Evolutionary conservation across 2,888 invertebrate species (phyloP).

Genomic region (Pterobdella sp.): DNA sequence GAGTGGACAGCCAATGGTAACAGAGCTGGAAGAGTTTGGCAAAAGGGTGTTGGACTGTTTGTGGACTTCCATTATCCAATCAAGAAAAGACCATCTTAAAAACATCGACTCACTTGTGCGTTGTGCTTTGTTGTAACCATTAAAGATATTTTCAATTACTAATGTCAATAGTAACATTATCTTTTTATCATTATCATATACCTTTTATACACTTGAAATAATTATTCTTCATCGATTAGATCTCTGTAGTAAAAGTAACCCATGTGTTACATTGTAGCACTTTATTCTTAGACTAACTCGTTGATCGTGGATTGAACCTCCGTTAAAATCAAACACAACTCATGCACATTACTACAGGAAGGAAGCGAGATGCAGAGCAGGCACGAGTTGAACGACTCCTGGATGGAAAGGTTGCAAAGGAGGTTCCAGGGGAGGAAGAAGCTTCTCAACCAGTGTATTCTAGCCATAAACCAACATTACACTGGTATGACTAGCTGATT

Average conservation of each 20-base stretch:
- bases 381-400: conserved; percentile 38
- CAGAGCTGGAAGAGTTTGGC: conserved; percentile 49
- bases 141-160: neutral
- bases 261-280: too few species aligned
- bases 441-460: conserved; percentile 42
- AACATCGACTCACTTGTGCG: neutral
- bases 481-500: neutral
- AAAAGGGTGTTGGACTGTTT: conserved; percentile 48
- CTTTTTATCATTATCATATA: too few species aligned
- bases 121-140: neutral
- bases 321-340: too few species aligned
- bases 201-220: too few species aligned
- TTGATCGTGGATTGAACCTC: too few species aligned
- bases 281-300: too few species aligned
- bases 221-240: too few species aligned
- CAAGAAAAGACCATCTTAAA: neutral
- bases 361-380: conserved; percentile 42
- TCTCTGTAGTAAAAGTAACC: too few species aligned
- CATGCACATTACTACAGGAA: too few species aligned
- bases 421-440: conserved; percentile 44
- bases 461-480: conserved; percentile 36
- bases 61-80: conserved; percentile 45
- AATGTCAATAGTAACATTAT: neutral
- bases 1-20: conserved; percentile 46
- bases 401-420: conserved; percentile 36